Percentiles rank a stretch among this genome's conserved stretches.
Conservation (phyloP, 2,113 vertebrate species). For the Trichomycterus rosablanca region DNA sequence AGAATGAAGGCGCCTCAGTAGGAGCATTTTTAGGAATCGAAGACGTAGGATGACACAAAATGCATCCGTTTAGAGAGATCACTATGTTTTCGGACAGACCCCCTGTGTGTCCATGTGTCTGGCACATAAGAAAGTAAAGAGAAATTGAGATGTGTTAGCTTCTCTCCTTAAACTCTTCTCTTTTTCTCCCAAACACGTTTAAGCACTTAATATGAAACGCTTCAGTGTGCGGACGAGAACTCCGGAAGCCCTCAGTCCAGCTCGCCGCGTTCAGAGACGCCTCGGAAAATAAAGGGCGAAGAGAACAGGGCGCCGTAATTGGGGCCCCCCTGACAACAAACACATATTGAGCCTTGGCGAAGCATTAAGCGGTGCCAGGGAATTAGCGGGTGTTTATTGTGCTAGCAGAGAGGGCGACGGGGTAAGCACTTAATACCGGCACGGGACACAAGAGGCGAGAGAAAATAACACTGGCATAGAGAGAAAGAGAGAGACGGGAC, state of each 20-base stretch:
- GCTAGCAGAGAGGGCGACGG: constrained; percentile 40
- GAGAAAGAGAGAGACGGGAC: not conserved
- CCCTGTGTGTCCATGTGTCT: too few relatives aligned
- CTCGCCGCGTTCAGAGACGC: not conserved
- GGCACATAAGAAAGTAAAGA: too few relatives aligned
- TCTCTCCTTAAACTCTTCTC: not conserved
- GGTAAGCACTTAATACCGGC: constrained; percentile 44
- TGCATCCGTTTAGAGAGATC: too few relatives aligned
- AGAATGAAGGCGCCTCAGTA: too few relatives aligned
- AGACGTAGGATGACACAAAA: too few relatives aligned
- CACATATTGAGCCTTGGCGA: constrained; percentile 25
- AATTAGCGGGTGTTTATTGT: constrained; percentile 53
- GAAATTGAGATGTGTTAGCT: constrained; percentile 17
- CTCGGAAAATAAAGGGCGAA: not conserved
- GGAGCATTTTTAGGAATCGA: too few relatives aligned
- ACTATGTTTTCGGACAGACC: too few relatives aligned
- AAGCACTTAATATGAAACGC: not conserved
- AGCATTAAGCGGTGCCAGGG: constrained; percentile 45
- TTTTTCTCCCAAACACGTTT: too few relatives aligned
- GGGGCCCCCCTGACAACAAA: not conserved
- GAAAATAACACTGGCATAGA: constrained; percentile 13
- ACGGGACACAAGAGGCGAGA: constrained; percentile 41
- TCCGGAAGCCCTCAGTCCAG: not conserved
- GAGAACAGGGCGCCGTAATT: constrained; percentile 20
- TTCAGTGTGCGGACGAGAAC: not conserved